A percentile compares a stretch with the other conserved stretches of the same genome.
Conservation (phyloP, 2,888 invertebrate species). For the Clusia tigrina region DNA sequence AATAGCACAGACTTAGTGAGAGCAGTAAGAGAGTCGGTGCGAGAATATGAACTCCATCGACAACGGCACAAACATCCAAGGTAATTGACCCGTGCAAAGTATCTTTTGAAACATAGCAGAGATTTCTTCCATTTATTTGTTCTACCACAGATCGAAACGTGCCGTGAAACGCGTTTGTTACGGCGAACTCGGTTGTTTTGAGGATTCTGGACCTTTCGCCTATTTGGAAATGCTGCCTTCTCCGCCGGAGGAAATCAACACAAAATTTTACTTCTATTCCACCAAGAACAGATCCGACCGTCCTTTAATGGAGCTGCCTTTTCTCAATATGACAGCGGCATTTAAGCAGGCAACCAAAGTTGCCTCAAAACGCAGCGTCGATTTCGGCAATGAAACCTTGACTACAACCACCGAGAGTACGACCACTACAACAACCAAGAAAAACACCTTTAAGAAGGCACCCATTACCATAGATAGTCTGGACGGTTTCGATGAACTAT, state of each 20-base stretch:
- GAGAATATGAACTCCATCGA: constrained; percentile 43
- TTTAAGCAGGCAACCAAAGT: constrained; percentile 62
- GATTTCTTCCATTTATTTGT: neutral
- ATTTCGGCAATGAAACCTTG: constrained; percentile 26
- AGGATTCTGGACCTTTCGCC: constrained; percentile 88
- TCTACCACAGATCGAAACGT: constrained; percentile 70
- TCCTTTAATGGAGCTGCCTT: constrained; percentile 76
- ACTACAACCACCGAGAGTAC: constrained; percentile 51
- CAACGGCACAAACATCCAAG: constrained; percentile 34
- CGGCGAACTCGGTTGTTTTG: constrained; percentile 89
- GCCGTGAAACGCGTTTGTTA: constrained; percentile 87
- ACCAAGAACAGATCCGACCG: constrained; percentile 72
- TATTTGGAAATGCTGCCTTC: constrained; percentile 90
- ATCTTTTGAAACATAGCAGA: neutral
- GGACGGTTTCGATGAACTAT: constrained; percentile 62
- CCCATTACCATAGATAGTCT: constrained; percentile 60
- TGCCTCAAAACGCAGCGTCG: constrained; percentile 32
- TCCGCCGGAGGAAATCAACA: constrained; percentile 85
- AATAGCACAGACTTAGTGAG: constrained; percentile 46
- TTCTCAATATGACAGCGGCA: constrained; percentile 75
- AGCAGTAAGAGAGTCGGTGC: constrained; percentile 48
- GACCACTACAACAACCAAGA: constrained; percentile 35
- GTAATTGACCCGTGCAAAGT: constrained; percentile 21
- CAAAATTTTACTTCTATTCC: constrained; percentile 81
- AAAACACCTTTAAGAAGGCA: constrained; percentile 53